phyloP scores from a whole-genome alignment of 2,888 invertebrate genomes.

The Drosophila percnosoma region DNA sequence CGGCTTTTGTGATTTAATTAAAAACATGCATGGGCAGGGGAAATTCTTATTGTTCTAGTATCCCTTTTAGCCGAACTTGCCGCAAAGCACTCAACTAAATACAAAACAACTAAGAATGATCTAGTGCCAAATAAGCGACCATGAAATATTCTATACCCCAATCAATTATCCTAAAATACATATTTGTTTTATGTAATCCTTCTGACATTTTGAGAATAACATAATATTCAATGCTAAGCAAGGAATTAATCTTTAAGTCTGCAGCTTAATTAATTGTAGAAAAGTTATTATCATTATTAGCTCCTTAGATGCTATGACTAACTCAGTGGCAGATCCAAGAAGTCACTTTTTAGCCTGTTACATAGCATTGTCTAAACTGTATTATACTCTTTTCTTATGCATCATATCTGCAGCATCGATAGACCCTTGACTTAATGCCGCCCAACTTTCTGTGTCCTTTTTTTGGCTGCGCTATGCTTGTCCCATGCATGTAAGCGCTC shows the following conservation, averaged over 20 bases:
- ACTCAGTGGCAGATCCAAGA: not conserved
- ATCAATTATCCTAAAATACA: not conserved
- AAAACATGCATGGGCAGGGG: constrained; percentile 66
- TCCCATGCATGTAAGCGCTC: constrained; percentile 32
- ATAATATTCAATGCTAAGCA: not conserved
- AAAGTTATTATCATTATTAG: not conserved
- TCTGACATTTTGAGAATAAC: no score
- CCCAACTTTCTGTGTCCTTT: constrained; percentile 44
- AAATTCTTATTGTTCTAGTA: constrained; percentile 52
- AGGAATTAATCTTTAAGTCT: not conserved
- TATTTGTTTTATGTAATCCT: not conserved
- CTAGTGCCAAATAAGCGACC: not conserved
- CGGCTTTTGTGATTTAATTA: constrained; percentile 71
- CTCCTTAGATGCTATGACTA: no score
- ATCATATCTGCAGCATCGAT: constrained; percentile 3
- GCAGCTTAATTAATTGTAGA: not conserved
- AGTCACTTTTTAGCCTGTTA: not conserved
- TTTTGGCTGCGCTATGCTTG: constrained; percentile 41
- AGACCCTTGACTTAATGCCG: constrained; percentile 2
- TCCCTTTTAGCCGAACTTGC: constrained; percentile 49
- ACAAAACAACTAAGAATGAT: constrained; percentile 39
- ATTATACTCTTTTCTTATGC: not conserved
- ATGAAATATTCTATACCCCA: not conserved
- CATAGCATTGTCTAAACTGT: not conserved
- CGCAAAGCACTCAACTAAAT: constrained; percentile 76